Evolutionary conservation across 2,113 vertebrate genomes (phyloP).

Genomic region (Amia ocellicauda): DNA sequence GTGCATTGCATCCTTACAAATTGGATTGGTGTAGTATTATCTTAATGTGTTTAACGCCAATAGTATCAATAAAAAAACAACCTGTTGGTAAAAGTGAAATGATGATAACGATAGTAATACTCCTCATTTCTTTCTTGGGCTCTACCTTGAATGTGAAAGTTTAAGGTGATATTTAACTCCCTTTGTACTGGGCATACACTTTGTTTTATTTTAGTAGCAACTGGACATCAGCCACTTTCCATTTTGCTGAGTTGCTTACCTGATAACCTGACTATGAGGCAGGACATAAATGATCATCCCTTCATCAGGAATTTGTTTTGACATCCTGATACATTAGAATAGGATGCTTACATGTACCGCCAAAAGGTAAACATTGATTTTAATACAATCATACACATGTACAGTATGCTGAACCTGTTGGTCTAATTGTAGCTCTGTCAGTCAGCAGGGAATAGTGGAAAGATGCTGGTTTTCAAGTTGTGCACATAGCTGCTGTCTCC

Average conservation of each 20-base stretch:
- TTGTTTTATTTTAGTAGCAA: too few relatives aligned
- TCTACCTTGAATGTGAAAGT: too few relatives aligned
- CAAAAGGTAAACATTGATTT: conserved; percentile 1
- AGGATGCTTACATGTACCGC: not conserved
- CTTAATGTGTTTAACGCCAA: too few relatives aligned
- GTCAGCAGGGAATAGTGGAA: conserved; percentile 32
- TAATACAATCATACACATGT: conserved; percentile 1
- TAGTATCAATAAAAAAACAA: too few relatives aligned
- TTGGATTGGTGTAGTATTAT: too few relatives aligned
- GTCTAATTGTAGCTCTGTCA: conserved; percentile 35
- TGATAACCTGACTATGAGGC: not conserved
- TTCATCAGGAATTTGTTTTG: not conserved
- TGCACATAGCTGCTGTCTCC: conserved; percentile 24
- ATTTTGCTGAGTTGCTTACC: not conserved
- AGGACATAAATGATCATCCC: not conserved
- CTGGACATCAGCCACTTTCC: too few relatives aligned
- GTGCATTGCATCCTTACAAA: too few relatives aligned
- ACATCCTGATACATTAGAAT: not conserved
- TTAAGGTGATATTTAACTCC: too few relatives aligned
- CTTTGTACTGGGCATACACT: too few relatives aligned
- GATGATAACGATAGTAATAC: too few relatives aligned
- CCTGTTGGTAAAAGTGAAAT: too few relatives aligned
- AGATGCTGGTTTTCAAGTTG: conserved; percentile 29
- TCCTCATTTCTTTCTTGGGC: too few relatives aligned
- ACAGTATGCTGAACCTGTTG: conserved; percentile 24